Base-by-base conservation (phyloP, 1,140 invertebrate genomes). In the Lucilia sericata region DNA sequence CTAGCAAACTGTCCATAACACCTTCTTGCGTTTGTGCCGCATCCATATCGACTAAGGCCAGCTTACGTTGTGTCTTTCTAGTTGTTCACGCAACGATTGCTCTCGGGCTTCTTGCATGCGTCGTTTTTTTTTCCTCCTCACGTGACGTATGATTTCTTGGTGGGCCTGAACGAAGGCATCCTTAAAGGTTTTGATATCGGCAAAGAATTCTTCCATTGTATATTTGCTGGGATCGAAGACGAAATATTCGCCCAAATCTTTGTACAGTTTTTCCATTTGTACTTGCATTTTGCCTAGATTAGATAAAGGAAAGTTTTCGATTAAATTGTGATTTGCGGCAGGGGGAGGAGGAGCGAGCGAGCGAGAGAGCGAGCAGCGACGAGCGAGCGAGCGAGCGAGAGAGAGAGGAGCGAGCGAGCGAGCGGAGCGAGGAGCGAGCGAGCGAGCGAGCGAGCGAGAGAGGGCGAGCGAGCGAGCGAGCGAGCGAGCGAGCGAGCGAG, bases 1-100 rank as follows among this genome's bases (percentile, higher is more conserved):
- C 97, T 92, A 99, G 93, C 84, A 99, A 92, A 92, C 97, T 94
- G 88, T 99, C 98, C 98, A 99, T 99, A 0, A 99, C 97, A 83
- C 98, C 98, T 89, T 98, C 97, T 90, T 99, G 97, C 0, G 94
- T 93, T 87, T 96, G 95, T 86, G 95, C 95, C 9, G 95, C 94
- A 87, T 97, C 97, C 94, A 98, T 98, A 89, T 98, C 97, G 2
- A 99, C 95, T 12, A 99, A 92, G 21, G 96, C 95, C 51, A 95
- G 95, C 92, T 98, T 98, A 2, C 95, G 92, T 30, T 95, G 95
- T 21, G 94, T 55, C 97, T 91, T 86, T 97, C 96, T 36, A 94
- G 92, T 86, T 96, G 94, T 87, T 99, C 98, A 19, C 94, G 93
- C 86, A 98, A 96, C 0, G 96, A 95, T 87, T 96, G 95, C 85